Evolutionary conservation across 2,888 invertebrate species (phyloP).

Genomic region (Homarus gammarus): DNA sequence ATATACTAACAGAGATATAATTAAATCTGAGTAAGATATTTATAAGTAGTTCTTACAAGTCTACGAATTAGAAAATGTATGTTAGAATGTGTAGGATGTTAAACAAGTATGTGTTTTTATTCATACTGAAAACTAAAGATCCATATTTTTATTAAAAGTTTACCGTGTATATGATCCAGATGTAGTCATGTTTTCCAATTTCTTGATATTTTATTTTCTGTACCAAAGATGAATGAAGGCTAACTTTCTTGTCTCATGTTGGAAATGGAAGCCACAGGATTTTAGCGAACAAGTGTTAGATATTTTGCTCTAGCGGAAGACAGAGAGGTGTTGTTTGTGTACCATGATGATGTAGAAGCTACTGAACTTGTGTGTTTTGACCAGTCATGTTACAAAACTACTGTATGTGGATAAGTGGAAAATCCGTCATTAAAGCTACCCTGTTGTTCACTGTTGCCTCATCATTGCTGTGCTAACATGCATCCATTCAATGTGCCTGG

Average conservation of each 20-base stretch:
- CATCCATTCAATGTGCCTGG: conserved; percentile 1
- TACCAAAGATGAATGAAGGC: conserved; percentile 58
- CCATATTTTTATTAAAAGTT: conserved; percentile 55
- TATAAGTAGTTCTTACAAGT: conserved; percentile 29
- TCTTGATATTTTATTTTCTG: conserved; percentile 55
- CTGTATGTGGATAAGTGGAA: not conserved
- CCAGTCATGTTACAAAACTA: not conserved
- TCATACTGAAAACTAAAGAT: conserved; percentile 42
- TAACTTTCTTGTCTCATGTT: conserved; percentile 53
- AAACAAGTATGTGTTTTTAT: conserved; percentile 43
- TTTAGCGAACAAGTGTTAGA: conserved; percentile 38
- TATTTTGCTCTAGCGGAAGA: conserved; percentile 21
- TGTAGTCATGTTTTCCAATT: conserved; percentile 52
- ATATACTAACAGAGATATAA: conserved; percentile 16
- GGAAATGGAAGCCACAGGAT: conserved; percentile 47
- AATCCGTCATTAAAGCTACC: not conserved
- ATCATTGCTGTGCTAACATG: not conserved
- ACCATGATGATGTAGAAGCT: not conserved
- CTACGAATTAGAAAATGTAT: conserved; percentile 23
- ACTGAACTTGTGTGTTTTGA: not conserved
- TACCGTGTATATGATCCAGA: conserved; percentile 30
- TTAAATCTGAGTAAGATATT: conserved; percentile 20
- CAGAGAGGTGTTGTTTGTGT: conserved; percentile 24
- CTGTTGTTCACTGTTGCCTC: conserved; percentile 13
- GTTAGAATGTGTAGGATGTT: conserved; percentile 32